Percentiles rank a stretch among this genome's conserved stretches.
phyloP scores from a whole-genome alignment of 2,113 vertebrate species.

The Cygnus buccinator region DNA sequence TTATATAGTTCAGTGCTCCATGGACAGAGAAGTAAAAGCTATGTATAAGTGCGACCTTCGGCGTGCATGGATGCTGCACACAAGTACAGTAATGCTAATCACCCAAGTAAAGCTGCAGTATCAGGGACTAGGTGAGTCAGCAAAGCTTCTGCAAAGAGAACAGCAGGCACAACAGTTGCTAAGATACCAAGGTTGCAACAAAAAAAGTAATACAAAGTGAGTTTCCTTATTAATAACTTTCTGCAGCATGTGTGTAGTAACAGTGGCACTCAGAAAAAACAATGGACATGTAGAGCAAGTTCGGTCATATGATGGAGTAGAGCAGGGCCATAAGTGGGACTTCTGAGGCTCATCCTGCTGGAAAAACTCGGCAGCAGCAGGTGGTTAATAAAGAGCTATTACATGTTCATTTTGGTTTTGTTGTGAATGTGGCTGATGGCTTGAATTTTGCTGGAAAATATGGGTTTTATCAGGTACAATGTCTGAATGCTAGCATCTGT shows the following conservation, averaged over 20 bases:
- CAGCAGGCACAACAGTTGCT: slow-evolving; percentile 53
- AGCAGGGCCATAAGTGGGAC: fast-evolving
- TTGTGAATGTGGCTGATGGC: not conserved
- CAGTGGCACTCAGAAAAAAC: not conserved
- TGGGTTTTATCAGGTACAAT: fast-evolving
- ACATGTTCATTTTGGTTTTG: not conserved
- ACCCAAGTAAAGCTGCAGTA: slow-evolving; percentile 23
- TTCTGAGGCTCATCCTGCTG: too few species aligned
- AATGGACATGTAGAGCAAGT: not conserved
- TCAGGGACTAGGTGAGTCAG: slow-evolving; percentile 33
- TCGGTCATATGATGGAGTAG: fast-evolving
- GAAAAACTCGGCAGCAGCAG: not conserved
- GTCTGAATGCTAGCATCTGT: not conserved
- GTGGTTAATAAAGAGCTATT: not conserved
- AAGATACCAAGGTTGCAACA: slow-evolving; percentile 45
- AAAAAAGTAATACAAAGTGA: slow-evolving; percentile 44
- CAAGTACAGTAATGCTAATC: not conserved
- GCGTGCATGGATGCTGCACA: not conserved
- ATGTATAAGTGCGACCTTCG: not conserved
- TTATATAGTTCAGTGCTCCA: not conserved
- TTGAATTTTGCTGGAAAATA: not conserved
- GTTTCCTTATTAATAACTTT: slow-evolving; percentile 25
- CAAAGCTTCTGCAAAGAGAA: slow-evolving; percentile 20
- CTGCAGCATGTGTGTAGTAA: not conserved
- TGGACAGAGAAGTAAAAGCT: not conserved